Evolutionary conservation across 2,797 vertebrate genomes (phyloP).

Genomic region (Cygnus olor): DNA sequence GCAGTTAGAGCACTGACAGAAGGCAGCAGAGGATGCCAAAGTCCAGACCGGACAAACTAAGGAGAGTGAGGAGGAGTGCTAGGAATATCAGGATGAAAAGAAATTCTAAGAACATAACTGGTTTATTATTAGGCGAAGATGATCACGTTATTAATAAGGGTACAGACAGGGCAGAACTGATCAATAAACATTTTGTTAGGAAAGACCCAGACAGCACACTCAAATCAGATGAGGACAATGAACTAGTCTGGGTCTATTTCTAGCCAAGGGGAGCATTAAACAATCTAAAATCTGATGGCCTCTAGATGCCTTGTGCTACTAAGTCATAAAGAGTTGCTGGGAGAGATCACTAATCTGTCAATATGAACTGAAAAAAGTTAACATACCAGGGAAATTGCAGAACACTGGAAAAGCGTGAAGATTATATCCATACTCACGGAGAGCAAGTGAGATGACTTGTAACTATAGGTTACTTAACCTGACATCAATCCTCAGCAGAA

Average conservation of each 20-base stretch:
- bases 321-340: background rate
- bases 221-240: background rate
- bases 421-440: background rate
- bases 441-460: background rate
- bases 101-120: background rate
- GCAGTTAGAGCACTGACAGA: background rate
- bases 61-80: background rate
- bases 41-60: background rate
- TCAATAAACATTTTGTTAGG: slow-evolving; percentile 35
- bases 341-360: slow-evolving; percentile 3
- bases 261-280: background rate
- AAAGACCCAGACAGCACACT: background rate
- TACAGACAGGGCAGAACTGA: background rate
- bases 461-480: slow-evolving; percentile 54
- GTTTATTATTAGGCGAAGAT: background rate
- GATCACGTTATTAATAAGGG: background rate
- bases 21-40: background rate
- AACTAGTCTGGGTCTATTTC: background rate
- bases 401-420: background rate
- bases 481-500: slow-evolving; percentile 57
- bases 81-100: background rate
- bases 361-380: background rate
- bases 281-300: background rate
- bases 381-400: background rate
- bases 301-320: background rate